Conservation (phyloP, 2,797 vertebrate species). For the Heliangelus exortis region DNA sequence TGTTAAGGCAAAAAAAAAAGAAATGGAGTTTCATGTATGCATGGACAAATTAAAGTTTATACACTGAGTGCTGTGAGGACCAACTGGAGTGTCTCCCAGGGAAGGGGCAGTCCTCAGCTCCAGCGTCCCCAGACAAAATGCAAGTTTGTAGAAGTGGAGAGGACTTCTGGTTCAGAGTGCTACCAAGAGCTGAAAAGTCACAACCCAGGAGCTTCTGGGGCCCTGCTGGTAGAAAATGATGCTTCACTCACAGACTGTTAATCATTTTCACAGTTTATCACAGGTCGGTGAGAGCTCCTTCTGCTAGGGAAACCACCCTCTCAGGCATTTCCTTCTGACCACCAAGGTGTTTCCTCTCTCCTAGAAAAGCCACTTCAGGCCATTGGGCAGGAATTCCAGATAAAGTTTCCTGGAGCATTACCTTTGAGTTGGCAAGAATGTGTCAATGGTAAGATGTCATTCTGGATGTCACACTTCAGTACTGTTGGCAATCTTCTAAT, state of each 20-base stretch:
- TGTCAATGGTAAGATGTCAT: neutral
- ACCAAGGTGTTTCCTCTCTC: neutral
- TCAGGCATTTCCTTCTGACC: neutral
- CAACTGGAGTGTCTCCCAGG: neutral
- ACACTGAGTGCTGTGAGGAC: neutral
- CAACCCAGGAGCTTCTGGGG: neutral
- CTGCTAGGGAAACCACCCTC: neutral
- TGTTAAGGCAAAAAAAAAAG: neutral
- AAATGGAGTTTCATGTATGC: neutral
- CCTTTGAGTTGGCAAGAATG: neutral
- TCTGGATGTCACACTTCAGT: neutral
- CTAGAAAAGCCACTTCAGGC: neutral
- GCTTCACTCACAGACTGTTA: neutral
- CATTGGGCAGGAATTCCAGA: neutral
- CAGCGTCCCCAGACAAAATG: neutral
- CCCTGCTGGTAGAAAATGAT: rapidly evolving
- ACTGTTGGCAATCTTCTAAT: neutral
- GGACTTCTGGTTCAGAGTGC: neutral
- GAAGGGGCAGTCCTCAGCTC: neutral
- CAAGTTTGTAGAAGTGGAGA: neutral
- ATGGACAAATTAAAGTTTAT: neutral
- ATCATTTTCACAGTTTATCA: neutral
- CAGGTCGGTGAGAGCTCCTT: neutral
- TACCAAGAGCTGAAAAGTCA: neutral
- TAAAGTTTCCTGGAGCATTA: neutral